Evolutionary conservation across 2,888 invertebrate genomes (phyloP), one percentile per base, ranked within the genome.

Genomic region (Theretra japonica): DNA sequence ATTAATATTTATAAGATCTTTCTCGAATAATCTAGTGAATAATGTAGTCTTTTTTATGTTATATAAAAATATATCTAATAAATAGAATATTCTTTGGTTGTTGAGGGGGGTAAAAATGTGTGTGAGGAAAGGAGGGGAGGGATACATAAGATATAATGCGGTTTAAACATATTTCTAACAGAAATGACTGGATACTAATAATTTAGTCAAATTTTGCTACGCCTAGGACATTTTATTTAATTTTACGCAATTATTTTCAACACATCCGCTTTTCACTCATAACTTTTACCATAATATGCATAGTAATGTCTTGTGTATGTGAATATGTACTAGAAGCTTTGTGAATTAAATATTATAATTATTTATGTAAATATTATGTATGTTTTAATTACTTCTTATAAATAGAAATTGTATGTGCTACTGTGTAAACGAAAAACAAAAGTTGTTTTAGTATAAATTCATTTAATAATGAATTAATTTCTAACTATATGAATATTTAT

Each of bases 231-330:
- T 23, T 30, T 19, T 30, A 41, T 65, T 15, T 15, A 65, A 41
- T 41, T 41, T 41, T 21, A 41, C 4, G 21, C 21, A 41, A 23
- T 65, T 65, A 41, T 62, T 33, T 33, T 33, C n/a, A 62, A 65
- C 4, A 65, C 62, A 62, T 23, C 62, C 41, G 41, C 62, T 65
- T 65, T 65, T 21, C 21, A 41, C 21, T 65, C 41, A 21, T 41
- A 21, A 48, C 23, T 48, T 41, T 65, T 65, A 65, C 41, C n/a
- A 53, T 48, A 53, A 30, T 7, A 30, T 56, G 7, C 8, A 15
- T 53, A 68, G 23, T 4, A 30, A 69, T 30, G 28, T n/a, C 17
- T 69, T 53, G 28, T 53, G 53, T 69, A n/a, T n/a, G 21, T 25
- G 25, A 68, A n/a, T 28, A 50, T 21, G 50, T 50, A 25, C 50